Evolutionary conservation across 2,888 invertebrate species (phyloP).

Genomic region (Vannuccia rotundouncinata): DNA sequence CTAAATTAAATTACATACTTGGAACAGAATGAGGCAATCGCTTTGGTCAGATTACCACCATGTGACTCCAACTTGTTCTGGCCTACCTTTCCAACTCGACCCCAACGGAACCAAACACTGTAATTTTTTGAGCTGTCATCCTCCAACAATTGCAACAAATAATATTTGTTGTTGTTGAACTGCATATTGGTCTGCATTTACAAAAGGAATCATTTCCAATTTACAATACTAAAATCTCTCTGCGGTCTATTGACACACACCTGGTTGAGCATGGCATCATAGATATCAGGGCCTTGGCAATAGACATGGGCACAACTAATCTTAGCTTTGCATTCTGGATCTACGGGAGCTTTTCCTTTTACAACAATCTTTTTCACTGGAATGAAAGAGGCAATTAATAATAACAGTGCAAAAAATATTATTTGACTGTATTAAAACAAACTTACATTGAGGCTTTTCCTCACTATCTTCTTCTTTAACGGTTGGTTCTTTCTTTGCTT

Average conservation of each 20-base stretch:
- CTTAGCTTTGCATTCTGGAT: conserved; percentile 50
- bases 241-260: conserved; percentile 42
- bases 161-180: conserved; percentile 61
- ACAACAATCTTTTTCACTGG: conserved; percentile 50
- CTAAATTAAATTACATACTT: conserved; percentile 53
- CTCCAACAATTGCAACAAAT: conserved; percentile 59
- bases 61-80: conserved; percentile 56
- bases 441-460: not conserved
- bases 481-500: not conserved
- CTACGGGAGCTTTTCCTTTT: conserved; percentile 57
- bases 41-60: conserved; percentile 55
- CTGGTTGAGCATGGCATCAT: conserved; percentile 59
- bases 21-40: conserved; percentile 56
- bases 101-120: conserved; percentile 61
- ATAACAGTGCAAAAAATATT: no score
- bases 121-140: conserved; percentile 51
- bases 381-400: no score
- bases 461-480: not conserved
- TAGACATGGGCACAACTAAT: conserved; percentile 52
- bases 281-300: conserved; percentile 53
- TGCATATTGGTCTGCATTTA: conserved; percentile 57
- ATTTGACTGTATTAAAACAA: not conserved
- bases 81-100: conserved; percentile 60
- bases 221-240: not conserved
- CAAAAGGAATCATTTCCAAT: conserved; percentile 39